These are phyloP conservation scores for Origma solitaria DNA, from an alignment of 2,113 vertebrate genomes.

Conservation along the genomic window DNA sequence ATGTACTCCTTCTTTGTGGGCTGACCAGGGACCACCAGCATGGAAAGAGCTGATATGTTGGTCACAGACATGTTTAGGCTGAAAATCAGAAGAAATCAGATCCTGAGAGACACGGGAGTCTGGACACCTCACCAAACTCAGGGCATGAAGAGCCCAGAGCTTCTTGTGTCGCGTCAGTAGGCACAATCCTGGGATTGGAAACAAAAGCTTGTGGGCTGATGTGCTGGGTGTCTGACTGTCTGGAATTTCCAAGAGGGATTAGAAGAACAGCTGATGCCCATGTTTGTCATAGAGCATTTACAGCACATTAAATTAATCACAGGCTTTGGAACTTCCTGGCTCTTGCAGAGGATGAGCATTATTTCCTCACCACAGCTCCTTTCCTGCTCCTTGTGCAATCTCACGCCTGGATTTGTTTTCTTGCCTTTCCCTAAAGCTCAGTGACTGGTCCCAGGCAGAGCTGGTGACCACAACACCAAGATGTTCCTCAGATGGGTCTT, in stretches of 20 bases:
- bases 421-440: neutral
- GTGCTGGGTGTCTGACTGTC: neutral
- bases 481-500: neutral
- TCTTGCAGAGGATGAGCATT: neutral
- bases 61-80: neutral
- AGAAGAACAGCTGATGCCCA: conserved; percentile 3
- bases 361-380: conserved; percentile 9
- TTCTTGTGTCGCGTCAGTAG: fast-evolving
- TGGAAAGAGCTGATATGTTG: neutral
- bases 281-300: conserved; percentile 37
- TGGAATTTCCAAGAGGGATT: conserved; percentile 39
- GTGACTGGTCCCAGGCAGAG: neutral
- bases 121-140: neutral
- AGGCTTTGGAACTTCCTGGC: conserved; percentile 45
- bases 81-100: neutral
- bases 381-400: conserved; percentile 18
- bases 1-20: neutral
- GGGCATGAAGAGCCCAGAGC: neutral
- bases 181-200: neutral
- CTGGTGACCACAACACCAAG: neutral
- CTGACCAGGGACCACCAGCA: neutral
- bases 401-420: neutral
- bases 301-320: conserved; percentile 53
- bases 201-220: neutral
- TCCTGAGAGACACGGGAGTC: neutral